These are phyloP conservation scores for Laticauda laticaudata DNA, from an alignment of 2,113 vertebrate species.

Conservation along the genomic window DNA sequence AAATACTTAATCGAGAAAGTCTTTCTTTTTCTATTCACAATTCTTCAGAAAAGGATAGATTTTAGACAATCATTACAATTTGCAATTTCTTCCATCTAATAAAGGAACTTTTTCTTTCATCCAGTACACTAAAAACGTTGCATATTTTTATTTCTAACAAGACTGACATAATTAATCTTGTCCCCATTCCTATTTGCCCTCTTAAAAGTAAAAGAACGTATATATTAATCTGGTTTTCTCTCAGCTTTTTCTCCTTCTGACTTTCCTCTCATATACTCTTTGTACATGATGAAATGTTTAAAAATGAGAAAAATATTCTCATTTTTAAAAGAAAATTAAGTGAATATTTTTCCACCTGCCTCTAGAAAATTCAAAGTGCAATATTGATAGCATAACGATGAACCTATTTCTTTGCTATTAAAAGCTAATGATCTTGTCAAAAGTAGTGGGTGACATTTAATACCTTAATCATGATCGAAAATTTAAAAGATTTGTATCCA, in stretches of 20 bases:
- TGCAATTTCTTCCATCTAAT: background rate
- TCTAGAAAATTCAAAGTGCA: background rate
- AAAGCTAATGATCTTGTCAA: background rate
- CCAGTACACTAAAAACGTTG: background rate
- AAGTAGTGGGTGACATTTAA: background rate
- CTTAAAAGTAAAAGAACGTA: background rate
- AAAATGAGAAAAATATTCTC: background rate
- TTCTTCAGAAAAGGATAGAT: background rate
- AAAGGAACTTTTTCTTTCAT: background rate
- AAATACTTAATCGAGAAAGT: background rate
- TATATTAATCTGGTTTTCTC: background rate
- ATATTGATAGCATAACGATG: background rate
- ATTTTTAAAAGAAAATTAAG: background rate
- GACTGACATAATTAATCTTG: background rate
- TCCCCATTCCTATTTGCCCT: background rate
- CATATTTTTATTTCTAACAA: background rate
- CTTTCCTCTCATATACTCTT: background rate
- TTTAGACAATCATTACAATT: background rate
- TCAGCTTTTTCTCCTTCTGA: background rate
- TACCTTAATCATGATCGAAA: background rate
- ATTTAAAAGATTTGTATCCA: background rate
- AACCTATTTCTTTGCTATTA: background rate
- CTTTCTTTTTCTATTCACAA: background rate
- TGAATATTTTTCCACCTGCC: background rate
- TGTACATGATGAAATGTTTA: background rate